Base-by-base conservation (phyloP, 2,888 invertebrate genomes). In the Ophonus ardosiacus region DNA sequence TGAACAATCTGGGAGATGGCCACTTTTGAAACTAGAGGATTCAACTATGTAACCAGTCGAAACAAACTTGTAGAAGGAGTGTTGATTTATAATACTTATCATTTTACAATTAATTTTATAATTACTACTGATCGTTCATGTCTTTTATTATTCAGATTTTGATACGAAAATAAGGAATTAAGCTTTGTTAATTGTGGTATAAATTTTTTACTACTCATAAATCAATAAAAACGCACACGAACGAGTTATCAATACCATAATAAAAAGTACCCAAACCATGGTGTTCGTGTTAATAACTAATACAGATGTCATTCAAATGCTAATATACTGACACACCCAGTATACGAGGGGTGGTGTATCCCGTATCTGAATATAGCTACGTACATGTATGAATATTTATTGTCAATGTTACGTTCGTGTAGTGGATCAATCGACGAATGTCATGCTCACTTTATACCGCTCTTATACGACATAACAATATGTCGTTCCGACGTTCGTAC, bases 381-480 rank as follows among this genome's bases (percentile, higher is more conserved):
- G 24, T 68, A 68, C 68, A 68, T 68, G 38, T 68, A 68, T 68
- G 68, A 68, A 68, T 68, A 68, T 68, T 68, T 68, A 68, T 68
- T 68, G 68, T 68, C 38, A n/a, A 68, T 68, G 68, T 68, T 31
- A 38, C 68, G 31, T 38, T 15, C 65, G 65, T 24, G 68, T 68
- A 68, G 38, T 68, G 68, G 68, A 68, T 68, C 68, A 68, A 68
- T 68, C 68, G 68, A 68, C 68, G 38, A 68, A 68, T 68, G 68
- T 68, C 68, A 68, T 68, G 68, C 31, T 68, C 68, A 68, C 68
- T 68, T 68, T 68, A 68, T 68, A 68, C 8, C 38, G 68, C 68
- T 68, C 68, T 68, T 68, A 68, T 68, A 68, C 68, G 68, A 68
- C 68, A 68, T 68, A 68, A 68, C 68, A 68, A 68, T 68, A 31